A percentile compares a stretch with the other conserved stretches of the same genome.
phyloP scores from a whole-genome alignment of 1,140 invertebrate genomes.

The Apolygus lucorum region DNA sequence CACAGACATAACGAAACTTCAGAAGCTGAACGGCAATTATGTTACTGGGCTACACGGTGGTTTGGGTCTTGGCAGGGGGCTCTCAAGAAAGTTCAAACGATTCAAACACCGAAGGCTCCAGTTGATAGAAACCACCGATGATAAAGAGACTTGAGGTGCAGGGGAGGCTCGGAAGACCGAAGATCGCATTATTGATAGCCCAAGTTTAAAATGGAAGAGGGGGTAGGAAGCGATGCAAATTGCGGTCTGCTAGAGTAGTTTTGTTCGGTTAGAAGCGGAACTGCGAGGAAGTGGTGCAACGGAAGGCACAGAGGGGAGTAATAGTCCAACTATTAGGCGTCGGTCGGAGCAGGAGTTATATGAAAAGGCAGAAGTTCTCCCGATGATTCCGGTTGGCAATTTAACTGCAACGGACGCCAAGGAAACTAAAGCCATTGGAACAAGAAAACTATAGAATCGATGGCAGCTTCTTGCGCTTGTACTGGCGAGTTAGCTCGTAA shows the following conservation, averaged over 20 bases:
- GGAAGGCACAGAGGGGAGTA: not conserved
- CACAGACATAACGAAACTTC: not conserved
- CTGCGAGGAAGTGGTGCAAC: too few species aligned
- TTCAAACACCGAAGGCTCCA: not conserved
- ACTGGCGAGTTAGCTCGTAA: too few species aligned
- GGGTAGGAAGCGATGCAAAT: not conserved
- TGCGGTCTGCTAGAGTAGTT: not conserved
- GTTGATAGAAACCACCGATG: not conserved
- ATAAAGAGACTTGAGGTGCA: too few species aligned
- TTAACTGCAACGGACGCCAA: not conserved
- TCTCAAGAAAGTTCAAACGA: not conserved
- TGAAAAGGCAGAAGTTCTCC: not conserved
- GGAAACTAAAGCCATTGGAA: not conserved
- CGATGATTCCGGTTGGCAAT: not conserved
- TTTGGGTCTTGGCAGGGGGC: not conserved
- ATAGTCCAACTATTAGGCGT: not conserved
- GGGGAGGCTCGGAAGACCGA: not conserved
- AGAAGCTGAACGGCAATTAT: not conserved
- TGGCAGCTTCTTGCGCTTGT: too few species aligned
- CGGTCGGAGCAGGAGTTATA: not conserved
- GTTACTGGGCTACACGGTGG: too few species aligned
- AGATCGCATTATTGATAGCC: not conserved
- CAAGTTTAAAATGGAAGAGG: not conserved
- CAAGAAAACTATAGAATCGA: too few species aligned
- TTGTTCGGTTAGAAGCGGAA: not conserved